phyloP scores from a whole-genome alignment of 2,113 vertebrate species.

The Cisticola juncidis region DNA sequence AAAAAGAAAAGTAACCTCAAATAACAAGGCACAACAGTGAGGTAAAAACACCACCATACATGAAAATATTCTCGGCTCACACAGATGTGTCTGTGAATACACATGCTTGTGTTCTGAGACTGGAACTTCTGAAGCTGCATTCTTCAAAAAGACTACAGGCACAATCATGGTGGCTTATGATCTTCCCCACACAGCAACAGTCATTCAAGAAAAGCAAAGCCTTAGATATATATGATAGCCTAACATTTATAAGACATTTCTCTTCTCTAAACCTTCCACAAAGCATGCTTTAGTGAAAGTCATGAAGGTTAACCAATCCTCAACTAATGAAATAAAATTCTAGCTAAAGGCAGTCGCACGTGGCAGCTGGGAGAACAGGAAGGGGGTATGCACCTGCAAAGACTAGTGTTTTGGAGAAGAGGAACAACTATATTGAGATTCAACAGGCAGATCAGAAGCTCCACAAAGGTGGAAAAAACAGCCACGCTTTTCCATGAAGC shows the following conservation, averaged over 20 bases:
- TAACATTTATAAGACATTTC: not conserved
- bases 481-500: not conserved
- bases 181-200: not conserved
- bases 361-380: not conserved
- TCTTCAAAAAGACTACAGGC: not conserved
- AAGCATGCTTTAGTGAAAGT: not conserved
- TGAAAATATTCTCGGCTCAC: not conserved
- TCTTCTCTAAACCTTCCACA: not conserved
- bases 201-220: not conserved
- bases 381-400: not conserved
- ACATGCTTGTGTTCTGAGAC: rapidly evolving
- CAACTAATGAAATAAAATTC: not conserved
- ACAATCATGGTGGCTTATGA: not conserved
- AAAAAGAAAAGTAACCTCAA: not conserved
- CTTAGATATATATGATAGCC: not conserved
- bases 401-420: not conserved
- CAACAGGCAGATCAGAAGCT: not conserved
- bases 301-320: not conserved
- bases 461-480: not conserved
- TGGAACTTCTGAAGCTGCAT: not conserved
- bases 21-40: not conserved
- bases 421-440: not conserved
- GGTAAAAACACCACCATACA: not conserved
- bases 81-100: not conserved
- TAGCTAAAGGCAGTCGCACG: rapidly evolving